Conservation (phyloP, 2,113 vertebrate genomes). For the Etheostoma spectabile region DNA sequence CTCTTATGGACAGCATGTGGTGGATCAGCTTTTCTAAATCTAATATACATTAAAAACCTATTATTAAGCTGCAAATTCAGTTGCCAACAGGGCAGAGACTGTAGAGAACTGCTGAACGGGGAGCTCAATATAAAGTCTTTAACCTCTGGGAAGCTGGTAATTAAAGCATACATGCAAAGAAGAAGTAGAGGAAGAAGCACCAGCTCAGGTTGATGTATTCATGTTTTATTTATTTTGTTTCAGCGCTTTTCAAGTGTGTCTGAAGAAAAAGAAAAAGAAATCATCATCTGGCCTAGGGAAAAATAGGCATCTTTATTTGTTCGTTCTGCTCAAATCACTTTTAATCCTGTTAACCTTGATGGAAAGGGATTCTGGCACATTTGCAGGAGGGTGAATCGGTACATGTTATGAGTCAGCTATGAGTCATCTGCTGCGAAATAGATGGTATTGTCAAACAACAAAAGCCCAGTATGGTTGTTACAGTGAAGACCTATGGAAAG, state of each 20-base stretch:
- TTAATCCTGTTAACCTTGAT: constrained; percentile 59
- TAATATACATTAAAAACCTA: constrained; percentile 51
- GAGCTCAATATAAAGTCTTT: constrained; percentile 66
- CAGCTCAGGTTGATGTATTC: constrained; percentile 32
- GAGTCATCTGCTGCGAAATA: constrained; percentile 49
- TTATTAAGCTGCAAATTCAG: constrained; percentile 72
- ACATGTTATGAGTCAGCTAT: constrained; percentile 10
- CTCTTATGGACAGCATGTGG: constrained; percentile 17
- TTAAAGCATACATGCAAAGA: constrained; percentile 34
- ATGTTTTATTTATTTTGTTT: constrained; percentile 34
- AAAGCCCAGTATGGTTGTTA: constrained; percentile 2
- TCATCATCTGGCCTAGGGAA: background rate
- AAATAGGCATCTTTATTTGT: constrained; percentile 42
- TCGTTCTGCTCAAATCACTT: constrained; percentile 56
- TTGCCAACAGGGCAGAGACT: constrained; percentile 54
- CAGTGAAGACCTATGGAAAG: constrained; percentile 5
- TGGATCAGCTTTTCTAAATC: constrained; percentile 53
- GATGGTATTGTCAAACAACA: constrained; percentile 19
- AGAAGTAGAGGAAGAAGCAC: constrained; percentile 13
- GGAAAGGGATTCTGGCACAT: constrained; percentile 52
- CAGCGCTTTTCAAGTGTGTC: background rate
- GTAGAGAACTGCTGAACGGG: constrained; percentile 59
- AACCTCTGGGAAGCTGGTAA: constrained; percentile 67
- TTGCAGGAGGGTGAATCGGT: constrained; percentile 34
- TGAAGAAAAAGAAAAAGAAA: background rate